Evolutionary conservation across 30 jellyfish, hydroid and myxozoan species (phyloP).

Genomic region (Turritopsis dohrnii): DNA sequence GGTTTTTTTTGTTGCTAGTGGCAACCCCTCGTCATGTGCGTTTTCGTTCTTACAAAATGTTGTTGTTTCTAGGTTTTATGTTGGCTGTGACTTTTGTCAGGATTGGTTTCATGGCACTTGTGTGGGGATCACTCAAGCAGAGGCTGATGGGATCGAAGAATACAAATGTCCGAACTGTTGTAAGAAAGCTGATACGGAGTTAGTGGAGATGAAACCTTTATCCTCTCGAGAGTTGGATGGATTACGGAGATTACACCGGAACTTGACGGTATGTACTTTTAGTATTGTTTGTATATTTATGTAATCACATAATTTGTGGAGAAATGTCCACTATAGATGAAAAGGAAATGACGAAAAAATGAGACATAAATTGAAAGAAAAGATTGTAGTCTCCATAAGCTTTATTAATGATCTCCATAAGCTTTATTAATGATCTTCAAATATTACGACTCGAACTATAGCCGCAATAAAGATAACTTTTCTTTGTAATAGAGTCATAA

Average conservation of each 20-base stretch:
- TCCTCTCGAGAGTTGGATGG: conserved; percentile 82
- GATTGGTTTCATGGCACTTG: conserved; percentile 99
- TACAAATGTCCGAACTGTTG: conserved; percentile 91
- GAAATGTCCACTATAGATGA: too few relatives aligned
- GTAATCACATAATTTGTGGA: too few relatives aligned
- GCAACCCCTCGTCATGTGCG: too few relatives aligned
- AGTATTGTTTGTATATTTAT: too few relatives aligned
- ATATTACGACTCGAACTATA: too few relatives aligned
- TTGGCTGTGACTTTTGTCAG: conserved; percentile 95
- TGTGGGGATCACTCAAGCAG: conserved; percentile 95
- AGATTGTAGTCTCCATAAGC: too few relatives aligned
- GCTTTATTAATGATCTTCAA: too few relatives aligned
- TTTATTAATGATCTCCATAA: too few relatives aligned
- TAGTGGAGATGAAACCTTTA: conserved; percentile 60
- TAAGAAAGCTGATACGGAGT: conserved; percentile 44
- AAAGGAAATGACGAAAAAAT: too few relatives aligned
- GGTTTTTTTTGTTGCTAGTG: too few relatives aligned
- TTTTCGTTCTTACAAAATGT: neutral
- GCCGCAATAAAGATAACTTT: neutral
- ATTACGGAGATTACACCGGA: conserved; percentile 69
- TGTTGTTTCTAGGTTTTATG: conserved; percentile 55
- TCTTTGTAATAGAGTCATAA: conserved; percentile 70
- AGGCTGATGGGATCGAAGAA: conserved; percentile 66
- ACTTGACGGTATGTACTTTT: conserved; percentile 55
- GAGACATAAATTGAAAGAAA: too few relatives aligned